These are phyloP conservation scores for Calidris pygmaea DNA, from an alignment of 2,113 vertebrate species.

Conservation along the genomic window DNA sequence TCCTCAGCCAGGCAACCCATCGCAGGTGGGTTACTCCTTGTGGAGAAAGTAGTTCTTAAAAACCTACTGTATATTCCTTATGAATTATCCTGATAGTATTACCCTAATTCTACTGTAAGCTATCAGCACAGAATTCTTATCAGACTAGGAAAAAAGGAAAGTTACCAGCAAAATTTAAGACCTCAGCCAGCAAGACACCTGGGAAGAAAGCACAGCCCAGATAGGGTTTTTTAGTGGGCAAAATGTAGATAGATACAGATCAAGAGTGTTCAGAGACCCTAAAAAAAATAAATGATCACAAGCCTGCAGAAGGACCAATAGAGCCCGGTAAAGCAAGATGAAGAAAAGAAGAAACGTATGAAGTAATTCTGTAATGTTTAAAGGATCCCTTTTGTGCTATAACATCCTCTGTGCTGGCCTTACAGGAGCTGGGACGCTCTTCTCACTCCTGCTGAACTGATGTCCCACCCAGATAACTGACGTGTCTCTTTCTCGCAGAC, in stretches of 20 bases:
- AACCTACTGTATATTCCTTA: neutral
- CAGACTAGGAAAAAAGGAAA: neutral
- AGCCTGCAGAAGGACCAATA: neutral
- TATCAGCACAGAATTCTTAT: neutral
- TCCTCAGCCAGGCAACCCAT: neutral
- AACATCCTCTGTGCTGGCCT: neutral
- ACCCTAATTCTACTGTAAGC: neutral
- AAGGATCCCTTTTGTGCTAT: neutral
- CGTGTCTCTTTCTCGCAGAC: neutral
- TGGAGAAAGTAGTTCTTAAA: neutral
- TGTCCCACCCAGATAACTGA: neutral
- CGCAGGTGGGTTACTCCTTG: neutral
- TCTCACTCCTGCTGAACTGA: neutral
- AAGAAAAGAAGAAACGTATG: neutral
- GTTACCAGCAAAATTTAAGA: neutral
- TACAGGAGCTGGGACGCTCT: neutral
- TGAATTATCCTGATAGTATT: neutral
- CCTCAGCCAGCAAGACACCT: neutral
- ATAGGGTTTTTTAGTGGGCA: neutral
- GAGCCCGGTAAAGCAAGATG: neutral
- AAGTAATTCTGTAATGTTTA: neutral
- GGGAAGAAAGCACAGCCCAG: neutral
- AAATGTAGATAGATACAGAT: neutral
- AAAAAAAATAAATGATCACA: neutral
- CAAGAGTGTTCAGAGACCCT: neutral